Evolutionary conservation across 2,888 invertebrate species (phyloP).

Genomic region (Ichneumon xanthorius): DNA sequence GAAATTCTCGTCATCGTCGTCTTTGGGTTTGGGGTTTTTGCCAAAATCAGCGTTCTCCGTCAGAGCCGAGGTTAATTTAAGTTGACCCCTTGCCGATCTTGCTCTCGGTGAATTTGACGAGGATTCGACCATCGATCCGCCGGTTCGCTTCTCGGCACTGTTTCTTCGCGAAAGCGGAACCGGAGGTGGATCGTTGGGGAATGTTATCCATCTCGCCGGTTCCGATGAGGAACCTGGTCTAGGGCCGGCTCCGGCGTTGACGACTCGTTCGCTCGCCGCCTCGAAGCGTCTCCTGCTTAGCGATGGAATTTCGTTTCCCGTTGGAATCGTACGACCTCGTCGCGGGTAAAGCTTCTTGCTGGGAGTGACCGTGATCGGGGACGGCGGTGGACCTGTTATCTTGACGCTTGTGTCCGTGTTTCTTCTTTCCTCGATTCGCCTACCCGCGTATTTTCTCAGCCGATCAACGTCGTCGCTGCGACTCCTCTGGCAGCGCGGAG

Average conservation of each 20-base stretch:
- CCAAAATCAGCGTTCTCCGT: not conserved
- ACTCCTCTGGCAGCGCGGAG: constrained; percentile 79
- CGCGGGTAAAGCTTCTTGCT: constrained; percentile 14
- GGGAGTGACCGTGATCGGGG: constrained; percentile 1
- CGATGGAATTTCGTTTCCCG: not conserved
- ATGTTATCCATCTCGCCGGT: constrained; percentile 76
- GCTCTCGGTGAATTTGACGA: constrained; percentile 28
- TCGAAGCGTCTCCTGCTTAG: constrained; percentile 10
- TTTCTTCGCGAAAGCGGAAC: constrained; percentile 59
- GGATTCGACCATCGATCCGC: constrained; percentile 21
- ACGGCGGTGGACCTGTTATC: constrained; percentile 35
- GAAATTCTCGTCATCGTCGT: not conserved
- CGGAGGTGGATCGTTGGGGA: constrained; percentile 74
- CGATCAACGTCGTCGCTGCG: constrained; percentile 81
- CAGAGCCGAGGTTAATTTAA: not conserved
- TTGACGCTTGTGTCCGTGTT: constrained; percentile 76
- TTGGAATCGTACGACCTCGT: constrained; percentile 2
- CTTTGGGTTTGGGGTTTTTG: not conserved
- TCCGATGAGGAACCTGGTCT: constrained; percentile 64
- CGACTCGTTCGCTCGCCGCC: not conserved
- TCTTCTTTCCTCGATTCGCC: constrained; percentile 78
- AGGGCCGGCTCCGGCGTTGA: constrained; percentile 19
- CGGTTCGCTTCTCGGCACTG: constrained; percentile 18
- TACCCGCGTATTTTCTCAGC: constrained; percentile 78
- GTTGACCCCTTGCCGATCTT: not conserved